These are phyloP conservation scores for Pachyuromys duprasi DNA, from an alignment of 2,797 vertebrate species.

Conservation along the genomic window DNA sequence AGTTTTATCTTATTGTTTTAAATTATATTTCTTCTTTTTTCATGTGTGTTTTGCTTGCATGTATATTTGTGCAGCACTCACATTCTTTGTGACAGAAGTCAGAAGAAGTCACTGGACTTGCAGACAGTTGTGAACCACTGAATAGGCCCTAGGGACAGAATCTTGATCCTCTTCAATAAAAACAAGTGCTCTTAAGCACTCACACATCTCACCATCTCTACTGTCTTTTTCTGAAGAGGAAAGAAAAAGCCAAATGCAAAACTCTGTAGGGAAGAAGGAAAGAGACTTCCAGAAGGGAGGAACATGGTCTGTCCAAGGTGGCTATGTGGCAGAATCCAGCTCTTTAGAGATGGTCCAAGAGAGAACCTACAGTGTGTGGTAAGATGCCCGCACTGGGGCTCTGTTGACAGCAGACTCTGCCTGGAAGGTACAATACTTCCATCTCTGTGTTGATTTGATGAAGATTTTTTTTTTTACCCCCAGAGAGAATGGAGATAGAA, in stretches of 20 bases:
- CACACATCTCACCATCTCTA: neutral
- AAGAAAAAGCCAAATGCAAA: neutral
- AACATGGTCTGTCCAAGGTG: neutral
- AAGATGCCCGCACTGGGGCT: neutral
- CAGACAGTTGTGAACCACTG: neutral
- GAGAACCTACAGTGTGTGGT: neutral
- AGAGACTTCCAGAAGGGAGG: neutral
- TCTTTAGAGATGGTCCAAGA: neutral
- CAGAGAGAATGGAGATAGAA: neutral
- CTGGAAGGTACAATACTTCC: neutral
- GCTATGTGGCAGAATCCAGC: rapidly evolving
- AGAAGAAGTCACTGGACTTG: neutral
- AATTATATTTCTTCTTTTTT: neutral
- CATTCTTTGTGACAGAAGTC: neutral
- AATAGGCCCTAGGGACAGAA: neutral
- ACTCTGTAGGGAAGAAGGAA: neutral
- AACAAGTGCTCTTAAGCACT: neutral
- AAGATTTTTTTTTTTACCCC: neutral
- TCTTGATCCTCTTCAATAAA: neutral
- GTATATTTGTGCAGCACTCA: neutral
- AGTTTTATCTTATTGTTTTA: neutral
- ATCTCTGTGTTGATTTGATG: neutral
- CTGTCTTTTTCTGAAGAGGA: neutral
- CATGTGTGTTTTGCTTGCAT: neutral
- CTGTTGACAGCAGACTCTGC: neutral